A percentile compares a stretch with the other conserved stretches of the same genome.
phyloP scores from a whole-genome alignment of 2,888 invertebrate species.

The Danaus chrysippus region DNA sequence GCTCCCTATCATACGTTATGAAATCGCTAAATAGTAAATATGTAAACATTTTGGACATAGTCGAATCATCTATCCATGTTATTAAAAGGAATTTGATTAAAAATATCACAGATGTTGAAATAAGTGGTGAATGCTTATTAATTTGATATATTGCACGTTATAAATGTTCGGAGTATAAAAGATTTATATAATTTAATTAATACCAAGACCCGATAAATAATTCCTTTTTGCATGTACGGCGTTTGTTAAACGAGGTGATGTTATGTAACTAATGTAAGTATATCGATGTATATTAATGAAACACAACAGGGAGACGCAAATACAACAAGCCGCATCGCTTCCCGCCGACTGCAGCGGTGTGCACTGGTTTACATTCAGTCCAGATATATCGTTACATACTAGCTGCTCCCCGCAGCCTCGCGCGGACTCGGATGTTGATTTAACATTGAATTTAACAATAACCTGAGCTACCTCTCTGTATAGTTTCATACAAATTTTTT shows the following conservation, averaged over 20 bases:
- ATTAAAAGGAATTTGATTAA: too few species aligned
- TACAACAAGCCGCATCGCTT: slow-evolving; percentile 72
- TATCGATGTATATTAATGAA: slow-evolving; percentile 47
- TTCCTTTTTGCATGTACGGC: slow-evolving; percentile 11
- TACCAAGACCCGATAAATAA: neutral
- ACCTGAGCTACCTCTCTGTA: neutral
- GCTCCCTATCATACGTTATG: slow-evolving; percentile 18
- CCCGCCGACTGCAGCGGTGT: slow-evolving; percentile 55
- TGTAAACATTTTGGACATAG: neutral
- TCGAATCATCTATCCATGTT: too few species aligned
- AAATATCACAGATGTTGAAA: too few species aligned
- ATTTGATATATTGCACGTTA: slow-evolving; percentile 10
- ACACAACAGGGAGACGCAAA: slow-evolving; percentile 70
- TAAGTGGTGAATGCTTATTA: slow-evolving; percentile 10
- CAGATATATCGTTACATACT: slow-evolving; percentile 41
- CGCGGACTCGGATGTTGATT: neutral
- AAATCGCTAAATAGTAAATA: neutral
- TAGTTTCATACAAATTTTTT: too few species aligned
- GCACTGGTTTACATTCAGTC: slow-evolving; percentile 76
- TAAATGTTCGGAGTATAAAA: too few species aligned
- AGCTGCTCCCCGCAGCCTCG: too few species aligned
- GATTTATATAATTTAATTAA: neutral
- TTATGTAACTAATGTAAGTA: slow-evolving; percentile 34
- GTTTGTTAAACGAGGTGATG: slow-evolving; percentile 25
- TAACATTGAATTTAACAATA: neutral